Base-by-base conservation (phyloP, 2,888 invertebrate species). In the Pammene fasciana region DNA sequence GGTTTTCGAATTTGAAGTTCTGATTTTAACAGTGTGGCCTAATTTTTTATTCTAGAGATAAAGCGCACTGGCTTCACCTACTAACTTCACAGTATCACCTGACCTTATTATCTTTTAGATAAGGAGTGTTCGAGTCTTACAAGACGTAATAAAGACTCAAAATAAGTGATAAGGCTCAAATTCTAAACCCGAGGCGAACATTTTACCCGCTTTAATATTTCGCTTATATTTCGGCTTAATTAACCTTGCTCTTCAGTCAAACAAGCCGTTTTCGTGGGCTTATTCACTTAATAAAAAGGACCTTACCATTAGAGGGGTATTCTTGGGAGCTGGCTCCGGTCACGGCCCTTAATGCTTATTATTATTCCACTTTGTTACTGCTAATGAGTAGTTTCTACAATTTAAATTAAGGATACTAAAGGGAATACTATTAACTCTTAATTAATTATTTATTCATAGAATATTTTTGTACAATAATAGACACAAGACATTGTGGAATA, bases 151-250 rank as follows among this genome's bases (percentile, higher is more conserved):
- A 26, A 41, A 60, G 62, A 57, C 62, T 41, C 48, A 41, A 50
- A 62, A 57, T 65, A 62, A 62, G 43, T 34, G 16, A 50, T 38
- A 48, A 48, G 36, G 68, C 50, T 55, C 56, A 50, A 64, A 68
- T 62, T 68, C 43, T 62, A 68, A 68, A 57, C 57, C 57, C 64
- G 50, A 18, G 50, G 36, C 56, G 50, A 64, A 52, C 64, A 64
- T 57, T 57, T 54, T 50, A 16, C 43, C 64, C 57, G 10, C 10
- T 14, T 45, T 57, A 50, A 57, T 64, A 68, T 62, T 43, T 68
- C 43, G 62, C 56, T 62, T 41, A 56, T 64, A 67, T 68, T 68
- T 68, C 64, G 38, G 57, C n/a, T 68, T 65, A 65, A 64, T 64
- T 68, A 68, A 59, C 57, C 57, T 59, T 64, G 52, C 56, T 68